Conservation (phyloP, 2,888 invertebrate species). For the Amblyteles armatorius region DNA sequence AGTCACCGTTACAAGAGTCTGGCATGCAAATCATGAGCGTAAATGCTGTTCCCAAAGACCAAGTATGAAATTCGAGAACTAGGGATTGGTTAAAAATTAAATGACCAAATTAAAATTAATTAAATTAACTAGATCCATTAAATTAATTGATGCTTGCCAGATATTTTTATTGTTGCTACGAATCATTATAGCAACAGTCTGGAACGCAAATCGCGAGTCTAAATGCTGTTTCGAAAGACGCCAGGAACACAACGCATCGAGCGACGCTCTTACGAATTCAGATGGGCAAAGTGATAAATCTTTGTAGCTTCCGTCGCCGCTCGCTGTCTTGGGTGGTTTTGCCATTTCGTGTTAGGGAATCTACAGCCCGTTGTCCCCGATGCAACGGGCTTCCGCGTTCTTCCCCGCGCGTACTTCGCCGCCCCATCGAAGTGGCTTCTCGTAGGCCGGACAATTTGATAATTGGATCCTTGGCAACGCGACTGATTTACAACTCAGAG, state of each 20-base stretch:
- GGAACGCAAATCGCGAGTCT: neutral
- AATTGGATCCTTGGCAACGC: slow-evolving; percentile 81
- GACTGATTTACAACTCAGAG: slow-evolving; percentile 81
- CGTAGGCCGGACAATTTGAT: slow-evolving; percentile 81
- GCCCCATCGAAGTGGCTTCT: slow-evolving; percentile 28
- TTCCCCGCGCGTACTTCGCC: slow-evolving; percentile 15
- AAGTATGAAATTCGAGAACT: neutral
- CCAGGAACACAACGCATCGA: neutral
- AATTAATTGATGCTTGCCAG: neutral
- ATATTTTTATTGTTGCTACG: neutral
- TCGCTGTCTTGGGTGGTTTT: slow-evolving; percentile 80
- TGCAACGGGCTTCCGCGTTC: slow-evolving; percentile 42
- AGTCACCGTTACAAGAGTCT: too few relatives aligned
- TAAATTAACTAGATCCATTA: neutral
- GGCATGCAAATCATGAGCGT: neutral
- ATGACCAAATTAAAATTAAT: neutral
- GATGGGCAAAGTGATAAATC: slow-evolving; percentile 75
- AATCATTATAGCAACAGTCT: neutral
- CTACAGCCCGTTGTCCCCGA: slow-evolving; percentile 73
- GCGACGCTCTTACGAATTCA: slow-evolving; percentile 7
- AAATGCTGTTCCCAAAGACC: slow-evolving; percentile 25
- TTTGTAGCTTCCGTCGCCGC: slow-evolving; percentile 71
- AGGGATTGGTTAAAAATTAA: neutral
- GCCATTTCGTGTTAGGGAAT: slow-evolving; percentile 72
- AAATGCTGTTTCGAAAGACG: slow-evolving; percentile 33